phyloP scores from a whole-genome alignment of 1,140 invertebrate species.

The Brachionus rotundiformis region DNA sequence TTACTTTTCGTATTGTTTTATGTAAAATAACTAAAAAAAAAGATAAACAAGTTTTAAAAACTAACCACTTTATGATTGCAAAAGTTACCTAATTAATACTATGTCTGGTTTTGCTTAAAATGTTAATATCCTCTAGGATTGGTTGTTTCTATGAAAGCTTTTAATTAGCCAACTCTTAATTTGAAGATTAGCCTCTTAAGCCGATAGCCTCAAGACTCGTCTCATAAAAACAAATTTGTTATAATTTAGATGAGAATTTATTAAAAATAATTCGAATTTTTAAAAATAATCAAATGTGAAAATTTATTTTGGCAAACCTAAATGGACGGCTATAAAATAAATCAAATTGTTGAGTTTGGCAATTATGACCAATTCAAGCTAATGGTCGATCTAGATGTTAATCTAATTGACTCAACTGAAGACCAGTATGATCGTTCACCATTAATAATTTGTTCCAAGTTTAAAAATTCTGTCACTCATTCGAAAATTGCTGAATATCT shows the following conservation, averaged over 20 bases:
- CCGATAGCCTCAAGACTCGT: not conserved
- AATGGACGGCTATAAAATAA: constrained; percentile 26
- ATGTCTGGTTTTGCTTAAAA: not conserved
- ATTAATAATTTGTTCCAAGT: constrained; percentile 23
- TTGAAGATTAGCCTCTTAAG: not conserved
- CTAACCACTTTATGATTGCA: not conserved
- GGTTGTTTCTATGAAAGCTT: not conserved
- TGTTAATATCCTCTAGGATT: not conserved
- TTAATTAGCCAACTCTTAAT: not conserved
- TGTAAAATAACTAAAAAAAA: not conserved
- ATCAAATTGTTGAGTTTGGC: constrained; percentile 28
- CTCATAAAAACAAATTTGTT: not conserved
- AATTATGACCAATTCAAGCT: constrained; percentile 39
- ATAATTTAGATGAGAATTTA: constrained; percentile 25
- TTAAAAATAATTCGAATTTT: not conserved
- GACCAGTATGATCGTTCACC: constrained; percentile 42
- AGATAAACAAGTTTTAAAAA: not conserved
- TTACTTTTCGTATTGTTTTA: not conserved
- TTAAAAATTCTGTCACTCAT: constrained; percentile 1
- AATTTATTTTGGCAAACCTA: not conserved
- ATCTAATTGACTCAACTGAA: constrained; percentile 38
- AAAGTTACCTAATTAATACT: too few species aligned
- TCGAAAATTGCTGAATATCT: constrained; percentile 24
- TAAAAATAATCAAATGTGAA: constrained; percentile 31
- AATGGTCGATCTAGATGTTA: constrained; percentile 23